phyloP scores from a whole-genome alignment of 1,140 invertebrate species.

The Stegodyphus mimosarum region DNA sequence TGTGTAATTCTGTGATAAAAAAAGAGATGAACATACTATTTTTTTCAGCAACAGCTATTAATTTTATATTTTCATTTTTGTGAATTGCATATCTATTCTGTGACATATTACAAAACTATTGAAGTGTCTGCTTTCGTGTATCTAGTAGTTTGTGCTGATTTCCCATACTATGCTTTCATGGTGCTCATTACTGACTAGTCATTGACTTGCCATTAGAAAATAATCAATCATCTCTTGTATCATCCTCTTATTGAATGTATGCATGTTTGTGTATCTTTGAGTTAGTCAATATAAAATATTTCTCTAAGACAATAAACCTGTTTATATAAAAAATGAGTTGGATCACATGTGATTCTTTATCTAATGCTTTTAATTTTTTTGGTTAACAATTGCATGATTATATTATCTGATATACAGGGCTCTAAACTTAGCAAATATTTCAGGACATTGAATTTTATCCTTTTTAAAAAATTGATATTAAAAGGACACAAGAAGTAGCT shows the following conservation, averaged over 20 bases:
- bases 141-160: conserved; percentile 29
- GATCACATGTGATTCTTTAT: too few species aligned
- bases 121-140: conserved; percentile 41
- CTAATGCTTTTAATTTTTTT: too few species aligned
- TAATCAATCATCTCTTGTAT: conserved; percentile 47
- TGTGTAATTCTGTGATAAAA: too few species aligned
- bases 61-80: background rate
- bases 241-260: conserved; percentile 53
- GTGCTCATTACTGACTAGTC: conserved; percentile 56
- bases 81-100: background rate
- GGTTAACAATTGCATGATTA: too few species aligned
- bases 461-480: too few species aligned
- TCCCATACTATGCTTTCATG: conserved; percentile 45
- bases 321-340: conserved; percentile 35
- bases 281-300: conserved; percentile 58
- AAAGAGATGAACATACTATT: too few species aligned
- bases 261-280: conserved; percentile 58
- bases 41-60: too few species aligned
- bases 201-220: conserved; percentile 58
- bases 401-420: too few species aligned
- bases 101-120: background rate
- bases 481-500: too few species aligned
- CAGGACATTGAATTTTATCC: too few species aligned
- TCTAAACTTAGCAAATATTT: too few species aligned
- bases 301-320: conserved; percentile 55